Conservation (phyloP, 2,113 vertebrate species). For the Pithys albifrons region DNA sequence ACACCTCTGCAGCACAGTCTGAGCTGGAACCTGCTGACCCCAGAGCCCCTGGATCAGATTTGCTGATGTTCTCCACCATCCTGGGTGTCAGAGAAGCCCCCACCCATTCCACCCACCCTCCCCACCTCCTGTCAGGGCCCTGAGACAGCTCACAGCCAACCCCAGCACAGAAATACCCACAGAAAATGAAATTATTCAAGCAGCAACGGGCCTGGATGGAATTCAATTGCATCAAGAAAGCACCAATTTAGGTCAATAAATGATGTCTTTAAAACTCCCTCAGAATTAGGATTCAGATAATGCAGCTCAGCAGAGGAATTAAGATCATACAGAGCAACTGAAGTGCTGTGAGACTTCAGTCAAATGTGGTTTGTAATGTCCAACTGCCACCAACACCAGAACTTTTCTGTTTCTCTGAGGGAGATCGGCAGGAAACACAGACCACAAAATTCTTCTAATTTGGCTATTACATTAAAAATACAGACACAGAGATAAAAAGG, state of each 20-base stretch:
- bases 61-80: neutral
- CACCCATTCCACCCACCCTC: neutral
- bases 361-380: neutral
- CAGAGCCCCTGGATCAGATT: neutral
- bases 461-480: neutral
- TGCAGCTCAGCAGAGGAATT: neutral
- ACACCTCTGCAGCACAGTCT: neutral
- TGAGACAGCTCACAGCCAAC: neutral
- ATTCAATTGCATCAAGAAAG: neutral
- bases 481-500: neutral
- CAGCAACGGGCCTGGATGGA: neutral
- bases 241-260: neutral
- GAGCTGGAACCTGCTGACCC: neutral
- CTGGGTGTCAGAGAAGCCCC: neutral
- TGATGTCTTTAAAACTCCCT: neutral
- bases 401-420: neutral
- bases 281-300: neutral
- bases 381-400: neutral
- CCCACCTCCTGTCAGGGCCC: neutral
- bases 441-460: neutral
- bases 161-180: neutral
- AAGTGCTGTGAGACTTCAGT: neutral
- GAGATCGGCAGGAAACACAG: neutral
- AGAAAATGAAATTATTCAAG: neutral
- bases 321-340: neutral